A percentile compares a stretch with the other conserved stretches of the same genome.
Evolutionary conservation across 2,888 invertebrate species (phyloP).

Genomic region (Hirudinaria manillensis): DNA sequence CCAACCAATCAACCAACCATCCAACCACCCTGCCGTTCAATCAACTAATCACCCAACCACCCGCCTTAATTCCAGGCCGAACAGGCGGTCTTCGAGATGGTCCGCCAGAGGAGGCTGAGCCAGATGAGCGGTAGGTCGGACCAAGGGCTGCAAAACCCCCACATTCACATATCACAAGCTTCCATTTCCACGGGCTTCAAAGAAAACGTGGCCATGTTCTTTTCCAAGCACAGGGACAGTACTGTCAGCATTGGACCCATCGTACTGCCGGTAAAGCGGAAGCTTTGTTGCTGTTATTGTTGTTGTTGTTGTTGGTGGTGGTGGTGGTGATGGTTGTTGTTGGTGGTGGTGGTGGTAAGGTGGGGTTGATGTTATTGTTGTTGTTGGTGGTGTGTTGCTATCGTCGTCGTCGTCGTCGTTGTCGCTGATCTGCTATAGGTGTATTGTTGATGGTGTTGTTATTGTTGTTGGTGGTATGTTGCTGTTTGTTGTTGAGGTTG

Average conservation of each 20-base stretch:
- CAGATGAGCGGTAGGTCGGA: constrained; percentile 27
- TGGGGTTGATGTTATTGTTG: too few relatives aligned
- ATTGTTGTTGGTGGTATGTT: too few relatives aligned
- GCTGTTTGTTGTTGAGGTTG: too few relatives aligned
- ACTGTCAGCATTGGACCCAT: constrained; percentile 34
- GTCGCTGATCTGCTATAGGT: too few relatives aligned
- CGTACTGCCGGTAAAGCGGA: constrained; percentile 32
- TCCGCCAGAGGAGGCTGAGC: constrained; percentile 30
- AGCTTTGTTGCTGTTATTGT: background rate
- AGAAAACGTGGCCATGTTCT: constrained; percentile 24
- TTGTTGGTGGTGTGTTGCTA: too few relatives aligned
- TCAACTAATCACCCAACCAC: too few relatives aligned
- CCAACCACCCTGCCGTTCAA: too few relatives aligned
- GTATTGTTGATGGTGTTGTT: too few relatives aligned
- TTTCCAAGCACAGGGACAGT: constrained; percentile 27
- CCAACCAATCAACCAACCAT: too few relatives aligned
- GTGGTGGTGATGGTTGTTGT: background rate
- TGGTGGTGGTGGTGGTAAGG: background rate
- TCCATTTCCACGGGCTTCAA: constrained; percentile 30
- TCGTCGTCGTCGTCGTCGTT: too few relatives aligned
- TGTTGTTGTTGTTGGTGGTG: background rate
- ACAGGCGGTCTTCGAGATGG: constrained; percentile 33
- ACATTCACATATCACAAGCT: constrained; percentile 35
- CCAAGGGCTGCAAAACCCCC: constrained; percentile 17
- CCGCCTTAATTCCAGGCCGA: constrained; percentile 17